These are phyloP conservation scores for Hirudinaria manillensis DNA, from an alignment of 2,888 invertebrate species.

Conservation along the genomic window DNA sequence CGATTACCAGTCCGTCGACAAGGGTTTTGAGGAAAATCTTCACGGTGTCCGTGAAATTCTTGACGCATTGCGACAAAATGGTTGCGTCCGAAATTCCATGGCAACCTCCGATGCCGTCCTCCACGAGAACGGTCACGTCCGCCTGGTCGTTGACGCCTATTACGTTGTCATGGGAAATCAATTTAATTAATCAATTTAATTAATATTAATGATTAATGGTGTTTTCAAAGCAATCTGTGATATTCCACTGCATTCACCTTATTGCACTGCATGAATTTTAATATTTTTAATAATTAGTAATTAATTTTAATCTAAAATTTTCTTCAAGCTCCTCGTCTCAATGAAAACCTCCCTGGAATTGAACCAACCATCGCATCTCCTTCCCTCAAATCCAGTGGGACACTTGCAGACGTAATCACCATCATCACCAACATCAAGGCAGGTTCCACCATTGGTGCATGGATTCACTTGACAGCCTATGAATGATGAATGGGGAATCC, in stretches of 20 bases:
- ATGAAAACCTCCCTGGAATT: no score
- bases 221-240: no score
- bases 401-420: slow-evolving; percentile 21
- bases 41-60: neutral
- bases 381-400: neutral
- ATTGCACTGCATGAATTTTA: no score
- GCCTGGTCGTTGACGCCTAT: neutral
- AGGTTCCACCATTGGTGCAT: slow-evolving; percentile 14
- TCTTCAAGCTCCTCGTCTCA: no score
- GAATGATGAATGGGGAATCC: neutral
- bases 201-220: no score
- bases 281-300: no score
- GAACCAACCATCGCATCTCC: neutral
- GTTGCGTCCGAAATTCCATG: no score
- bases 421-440: slow-evolving; percentile 8
- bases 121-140: neutral
- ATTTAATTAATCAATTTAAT: no score
- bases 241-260: no score
- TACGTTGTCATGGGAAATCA: neutral
- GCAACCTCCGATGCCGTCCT: neutral
- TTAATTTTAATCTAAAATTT: no score
- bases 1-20: neutral
- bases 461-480: slow-evolving; percentile 5
- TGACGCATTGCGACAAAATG: neutral
- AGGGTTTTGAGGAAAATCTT: neutral